Evolutionary conservation across 2,888 invertebrate species (phyloP).

Genomic region (Agriopis leucophaearia): DNA sequence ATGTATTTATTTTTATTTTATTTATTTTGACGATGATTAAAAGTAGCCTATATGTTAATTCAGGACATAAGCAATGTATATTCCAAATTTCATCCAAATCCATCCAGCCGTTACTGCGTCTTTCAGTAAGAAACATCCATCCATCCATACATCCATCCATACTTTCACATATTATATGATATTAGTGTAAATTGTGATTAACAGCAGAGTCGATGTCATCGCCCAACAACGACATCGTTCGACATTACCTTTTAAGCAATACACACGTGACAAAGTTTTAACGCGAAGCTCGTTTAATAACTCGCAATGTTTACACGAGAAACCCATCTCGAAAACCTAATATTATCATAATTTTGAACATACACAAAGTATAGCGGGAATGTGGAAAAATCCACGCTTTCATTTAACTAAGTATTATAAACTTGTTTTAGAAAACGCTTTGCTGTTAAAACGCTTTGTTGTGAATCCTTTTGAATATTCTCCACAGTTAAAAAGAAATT

Average conservation of each 20-base stretch:
- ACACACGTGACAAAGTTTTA: background rate
- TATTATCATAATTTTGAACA: constrained; percentile 22
- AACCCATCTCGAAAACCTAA: constrained; percentile 10
- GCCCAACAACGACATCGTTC: no score
- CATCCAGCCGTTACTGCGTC: no score
- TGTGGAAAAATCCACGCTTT: background rate
- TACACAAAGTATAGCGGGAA: background rate
- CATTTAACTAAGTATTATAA: background rate
- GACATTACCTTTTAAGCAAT: background rate
- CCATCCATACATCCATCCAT: no score
- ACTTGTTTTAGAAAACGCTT: background rate
- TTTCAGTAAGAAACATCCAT: no score
- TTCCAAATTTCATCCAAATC: no score
- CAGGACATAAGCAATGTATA: no score
- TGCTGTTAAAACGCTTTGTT: background rate
- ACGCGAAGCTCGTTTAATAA: constrained; percentile 1
- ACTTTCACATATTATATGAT: no score
- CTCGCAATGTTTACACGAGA: constrained; percentile 15
- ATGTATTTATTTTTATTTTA: no score
- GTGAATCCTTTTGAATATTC: background rate
- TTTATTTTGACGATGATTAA: no score
- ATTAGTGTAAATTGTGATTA: no score
- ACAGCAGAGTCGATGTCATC: no score
- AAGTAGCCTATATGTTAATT: no score
- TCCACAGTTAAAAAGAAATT: background rate